Evolutionary conservation across 2,113 vertebrate genomes (phyloP), one percentile per base, ranked within the genome.

Genomic region (Sterna hirundo): DNA sequence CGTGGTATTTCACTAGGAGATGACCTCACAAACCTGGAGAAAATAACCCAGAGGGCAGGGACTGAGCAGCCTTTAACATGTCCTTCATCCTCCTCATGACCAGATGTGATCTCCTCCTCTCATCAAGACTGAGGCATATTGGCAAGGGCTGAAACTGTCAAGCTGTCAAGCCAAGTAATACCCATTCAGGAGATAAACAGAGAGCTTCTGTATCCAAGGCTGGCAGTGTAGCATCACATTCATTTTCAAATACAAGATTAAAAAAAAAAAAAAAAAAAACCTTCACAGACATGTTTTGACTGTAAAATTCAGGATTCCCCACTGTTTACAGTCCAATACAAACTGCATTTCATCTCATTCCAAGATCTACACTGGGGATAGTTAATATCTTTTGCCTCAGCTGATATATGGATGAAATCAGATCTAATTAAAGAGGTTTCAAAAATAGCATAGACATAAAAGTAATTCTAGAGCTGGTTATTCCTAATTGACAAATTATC

Each of bases 401-500:
- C 60, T 94, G 92, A 96, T 58, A 87, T 82, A 96, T 47, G 32
- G 80, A 91, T 95, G 86, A 94, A 81, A 75, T 96, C 74, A 77
- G 57, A 93, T 93, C 61, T 89, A 97, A 97, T 98, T 97, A 96
- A 97, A 97, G 92, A 96, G 58, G 75, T 86, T 96, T 95, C 86
- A 94, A 66, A 97, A 98, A 92, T 65, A 97, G 96, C 68, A 97
- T 60, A 97, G 80, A 91, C 84, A 96, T 94, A 95, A 95, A 97
- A 89, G 93, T 88, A 61, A 72, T 83, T 95, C 92, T 92, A 94
- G 82, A 95, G 97, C 66, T 81, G 86, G 92, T 96, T 96, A 94
- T 83, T 97, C 93, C 94, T 97, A 97, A 97, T 87, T 97, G 96
- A 97, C 66, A 97, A 97, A 96, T 96, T 97, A 96, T 89, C 74